These are phyloP conservation scores for Gallinago nigripennis DNA, from an alignment of 2,797 vertebrate species.

Conservation along the genomic window DNA sequence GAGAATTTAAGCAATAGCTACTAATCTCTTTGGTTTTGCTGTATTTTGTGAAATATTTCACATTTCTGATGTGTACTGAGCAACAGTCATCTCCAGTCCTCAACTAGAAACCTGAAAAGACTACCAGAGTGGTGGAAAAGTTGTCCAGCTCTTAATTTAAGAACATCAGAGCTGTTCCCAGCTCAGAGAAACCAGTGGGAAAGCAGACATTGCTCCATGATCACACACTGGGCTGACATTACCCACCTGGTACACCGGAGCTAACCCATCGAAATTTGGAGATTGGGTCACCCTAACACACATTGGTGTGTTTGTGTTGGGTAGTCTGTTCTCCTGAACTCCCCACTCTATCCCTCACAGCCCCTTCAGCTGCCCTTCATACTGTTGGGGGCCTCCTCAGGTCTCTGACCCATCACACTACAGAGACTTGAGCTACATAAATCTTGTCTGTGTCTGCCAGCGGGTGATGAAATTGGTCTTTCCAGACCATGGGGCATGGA, in stretches of 20 bases:
- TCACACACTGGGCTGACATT: background rate
- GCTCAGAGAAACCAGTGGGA: background rate
- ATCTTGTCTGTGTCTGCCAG: background rate
- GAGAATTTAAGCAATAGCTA: background rate
- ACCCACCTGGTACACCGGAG: background rate
- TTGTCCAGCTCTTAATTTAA: background rate
- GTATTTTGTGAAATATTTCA: background rate
- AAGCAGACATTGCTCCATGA: background rate
- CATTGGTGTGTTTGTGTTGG: background rate
- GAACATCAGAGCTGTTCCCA: background rate
- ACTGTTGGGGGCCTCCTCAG: background rate
- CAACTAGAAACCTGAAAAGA: background rate
- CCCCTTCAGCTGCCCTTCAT: background rate
- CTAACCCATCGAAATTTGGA: background rate
- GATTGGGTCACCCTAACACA: background rate
- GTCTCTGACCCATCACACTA: background rate
- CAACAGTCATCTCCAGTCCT: background rate
- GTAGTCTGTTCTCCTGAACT: background rate
- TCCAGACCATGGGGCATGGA: background rate
- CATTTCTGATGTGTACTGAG: background rate
- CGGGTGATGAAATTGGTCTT: background rate
- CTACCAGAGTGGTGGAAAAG: background rate
- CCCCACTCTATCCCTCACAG: rapidly evolving
- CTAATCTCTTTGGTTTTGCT: background rate
- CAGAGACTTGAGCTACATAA: background rate